Conservation (phyloP, 2,113 vertebrate species). For the Tichodroma muraria region DNA sequence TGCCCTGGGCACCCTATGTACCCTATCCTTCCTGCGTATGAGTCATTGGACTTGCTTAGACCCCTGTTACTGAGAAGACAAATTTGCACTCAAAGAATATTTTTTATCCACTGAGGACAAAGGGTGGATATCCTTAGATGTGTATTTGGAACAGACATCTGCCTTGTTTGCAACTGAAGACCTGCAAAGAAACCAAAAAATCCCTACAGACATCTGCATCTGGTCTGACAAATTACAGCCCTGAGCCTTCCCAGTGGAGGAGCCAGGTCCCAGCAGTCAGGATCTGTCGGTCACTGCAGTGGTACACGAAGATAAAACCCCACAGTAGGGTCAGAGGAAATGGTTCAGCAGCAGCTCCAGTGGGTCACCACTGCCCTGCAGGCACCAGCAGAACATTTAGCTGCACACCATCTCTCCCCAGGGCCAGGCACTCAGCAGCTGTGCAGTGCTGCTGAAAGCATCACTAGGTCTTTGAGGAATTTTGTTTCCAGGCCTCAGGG, state of each 20-base stretch:
- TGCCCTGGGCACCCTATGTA: neutral
- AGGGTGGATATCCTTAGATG: neutral
- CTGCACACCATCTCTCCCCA: neutral
- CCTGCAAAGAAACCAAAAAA: neutral
- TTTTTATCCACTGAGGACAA: neutral
- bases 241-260: rapidly evolving
- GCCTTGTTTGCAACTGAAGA: neutral
- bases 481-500: neutral
- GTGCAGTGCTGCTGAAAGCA: neutral
- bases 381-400: neutral
- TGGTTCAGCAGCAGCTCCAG: neutral
- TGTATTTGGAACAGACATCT: neutral
- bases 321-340: neutral
- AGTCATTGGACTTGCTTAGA: neutral
- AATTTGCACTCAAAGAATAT: neutral
- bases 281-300: neutral
- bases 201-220: neutral
- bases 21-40: neutral
- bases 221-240: neutral
- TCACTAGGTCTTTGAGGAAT: neutral
- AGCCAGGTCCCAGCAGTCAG: neutral
- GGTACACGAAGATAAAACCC: rapidly evolving
- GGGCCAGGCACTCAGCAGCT: neutral
- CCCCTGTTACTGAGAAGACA: neutral
- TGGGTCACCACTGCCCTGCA: neutral